Base-by-base conservation (phyloP, 1,140 invertebrate species). In the Drosophila teissieri region DNA sequence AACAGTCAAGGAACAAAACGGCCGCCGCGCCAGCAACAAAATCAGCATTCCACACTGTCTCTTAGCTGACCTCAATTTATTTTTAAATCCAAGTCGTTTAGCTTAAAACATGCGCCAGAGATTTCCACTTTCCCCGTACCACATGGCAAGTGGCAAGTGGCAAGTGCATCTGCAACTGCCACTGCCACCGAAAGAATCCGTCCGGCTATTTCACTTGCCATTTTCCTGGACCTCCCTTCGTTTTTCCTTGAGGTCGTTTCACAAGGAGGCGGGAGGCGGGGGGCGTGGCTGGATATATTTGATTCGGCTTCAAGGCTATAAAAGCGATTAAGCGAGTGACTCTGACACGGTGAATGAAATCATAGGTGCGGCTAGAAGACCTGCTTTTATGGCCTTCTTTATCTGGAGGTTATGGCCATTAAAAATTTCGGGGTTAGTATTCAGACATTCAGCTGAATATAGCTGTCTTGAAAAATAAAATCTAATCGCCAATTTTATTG, bases 61-160 rank as follows among this genome's bases (percentile, higher is more conserved):
- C 76, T 73, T 27, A 44, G 60, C 51, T 88, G 83, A 88, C 83
- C 83, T 89, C 79, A 80, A 88, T 88, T 88, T 83, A 77, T 88
- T 88, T 75, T 88, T 77, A 88, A 83, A 89, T 88, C 83, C 84
- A 73, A 88, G 76, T 81, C 76, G 80, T 65, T 88, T 80, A 76
- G 84, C 84, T 88, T 80, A 83, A 76, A 88, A 89, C 75, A 79
- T 85, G 79, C 83, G 72, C 83, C 63, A 61, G 57, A 68, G 65
- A 76, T 80, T 53, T 36, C 12, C 31, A 31, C 1, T 0, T 44
- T 19, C 31, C 24, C 37, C 19, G 19, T 19, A 12, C 31, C 27
- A 19, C 24, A 42, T 14, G 15, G 24, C 45, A 7, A 39, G 22
- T 58, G 27, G 52, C 44, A 60, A 36, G 17, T 36, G 15, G 42